These are phyloP conservation scores for Pteruthius melanotis DNA, from an alignment of 2,113 vertebrate genomes.

Conservation along the genomic window DNA sequence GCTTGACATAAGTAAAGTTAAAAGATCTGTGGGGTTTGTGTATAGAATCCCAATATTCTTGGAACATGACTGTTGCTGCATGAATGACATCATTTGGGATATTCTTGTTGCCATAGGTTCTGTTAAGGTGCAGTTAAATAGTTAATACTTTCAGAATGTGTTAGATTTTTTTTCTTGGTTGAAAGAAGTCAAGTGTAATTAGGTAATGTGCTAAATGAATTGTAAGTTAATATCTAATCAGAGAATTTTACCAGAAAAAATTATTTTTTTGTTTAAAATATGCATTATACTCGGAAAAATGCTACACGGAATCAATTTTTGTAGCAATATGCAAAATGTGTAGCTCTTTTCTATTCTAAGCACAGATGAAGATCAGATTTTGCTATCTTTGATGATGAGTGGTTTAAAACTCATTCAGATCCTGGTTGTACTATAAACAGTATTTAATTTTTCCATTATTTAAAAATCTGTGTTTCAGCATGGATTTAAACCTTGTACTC, in stretches of 20 bases:
- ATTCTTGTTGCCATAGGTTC: neutral
- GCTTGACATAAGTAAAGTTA: neutral
- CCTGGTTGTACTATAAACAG: neutral
- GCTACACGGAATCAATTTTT: neutral
- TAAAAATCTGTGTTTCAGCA: neutral
- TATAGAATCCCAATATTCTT: neutral
- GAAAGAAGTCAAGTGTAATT: neutral
- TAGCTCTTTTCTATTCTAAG: neutral
- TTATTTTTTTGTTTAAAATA: neutral
- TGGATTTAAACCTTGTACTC: neutral
- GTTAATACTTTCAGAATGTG: neutral
- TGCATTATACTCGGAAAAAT: neutral
- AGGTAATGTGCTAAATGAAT: neutral
- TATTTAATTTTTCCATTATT: conserved; percentile 4
- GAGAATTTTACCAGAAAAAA: neutral
- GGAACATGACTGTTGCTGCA: neutral
- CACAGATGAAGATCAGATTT: conserved; percentile 12
- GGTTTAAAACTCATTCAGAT: conserved; percentile 21
- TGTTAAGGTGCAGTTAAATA: neutral
- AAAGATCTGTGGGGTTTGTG: neutral
- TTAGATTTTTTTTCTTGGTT: neutral
- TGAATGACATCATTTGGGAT: neutral
- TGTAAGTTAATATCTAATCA: neutral
- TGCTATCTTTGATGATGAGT: neutral
- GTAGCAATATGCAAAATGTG: neutral